phyloP scores from a whole-genome alignment of 2,113 vertebrate species.

The Melanerpes formicivorus region DNA sequence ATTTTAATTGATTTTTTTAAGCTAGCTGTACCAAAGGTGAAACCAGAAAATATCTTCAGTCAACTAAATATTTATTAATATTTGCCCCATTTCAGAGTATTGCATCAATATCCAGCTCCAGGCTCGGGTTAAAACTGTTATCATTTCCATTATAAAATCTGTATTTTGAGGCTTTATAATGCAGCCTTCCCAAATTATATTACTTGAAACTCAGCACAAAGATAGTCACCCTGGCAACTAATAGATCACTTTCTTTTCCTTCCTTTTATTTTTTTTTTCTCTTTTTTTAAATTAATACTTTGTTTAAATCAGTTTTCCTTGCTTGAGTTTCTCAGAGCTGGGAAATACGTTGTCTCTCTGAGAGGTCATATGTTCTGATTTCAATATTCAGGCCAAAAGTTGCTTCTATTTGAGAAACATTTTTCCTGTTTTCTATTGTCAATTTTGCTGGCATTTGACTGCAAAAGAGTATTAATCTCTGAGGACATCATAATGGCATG shows the following conservation, averaged over 20 bases:
- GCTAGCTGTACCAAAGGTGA: background rate
- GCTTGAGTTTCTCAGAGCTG: background rate
- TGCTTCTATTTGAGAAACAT: background rate
- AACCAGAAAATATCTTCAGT: background rate
- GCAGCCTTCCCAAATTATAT: background rate
- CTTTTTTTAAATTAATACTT: background rate
- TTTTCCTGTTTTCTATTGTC: background rate
- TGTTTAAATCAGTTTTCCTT: background rate
- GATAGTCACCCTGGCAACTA: constrained; percentile 7
- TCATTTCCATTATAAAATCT: background rate
- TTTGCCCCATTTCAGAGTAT: background rate
- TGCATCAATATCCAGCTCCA: background rate
- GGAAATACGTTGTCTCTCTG: background rate
- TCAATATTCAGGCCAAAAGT: background rate
- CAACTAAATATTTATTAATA: background rate
- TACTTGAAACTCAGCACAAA: background rate
- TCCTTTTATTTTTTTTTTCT: background rate
- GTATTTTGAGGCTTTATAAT: background rate
- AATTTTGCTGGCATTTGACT: background rate
- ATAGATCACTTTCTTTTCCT: background rate
- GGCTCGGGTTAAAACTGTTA: background rate
- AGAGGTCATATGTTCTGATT: background rate
- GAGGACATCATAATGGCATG: background rate
- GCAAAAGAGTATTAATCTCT: background rate
- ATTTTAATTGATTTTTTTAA: background rate